Conservation (phyloP, 2,113 vertebrate species). For the Corvus hawaiiensis region DNA sequence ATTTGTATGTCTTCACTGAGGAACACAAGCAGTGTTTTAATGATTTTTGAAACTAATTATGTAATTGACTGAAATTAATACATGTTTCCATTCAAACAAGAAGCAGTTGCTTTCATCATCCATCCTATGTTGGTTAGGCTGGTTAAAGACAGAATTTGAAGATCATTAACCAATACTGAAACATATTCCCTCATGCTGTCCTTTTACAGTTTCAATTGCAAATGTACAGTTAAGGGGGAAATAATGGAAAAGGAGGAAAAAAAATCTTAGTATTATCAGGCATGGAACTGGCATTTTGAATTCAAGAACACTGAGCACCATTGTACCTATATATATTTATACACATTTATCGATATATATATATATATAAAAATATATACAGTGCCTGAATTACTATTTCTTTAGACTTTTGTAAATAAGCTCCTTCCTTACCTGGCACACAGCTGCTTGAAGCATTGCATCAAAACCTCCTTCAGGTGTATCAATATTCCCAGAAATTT, state of each 20-base stretch:
- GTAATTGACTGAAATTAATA: neutral
- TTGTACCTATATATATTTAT: neutral
- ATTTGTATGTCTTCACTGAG: neutral
- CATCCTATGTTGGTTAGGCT: neutral
- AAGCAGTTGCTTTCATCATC: neutral
- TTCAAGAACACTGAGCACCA: neutral
- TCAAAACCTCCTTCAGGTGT: conserved; percentile 96
- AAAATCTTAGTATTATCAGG: neutral
- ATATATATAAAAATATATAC: neutral
- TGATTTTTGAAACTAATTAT: neutral
- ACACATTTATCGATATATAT: no score
- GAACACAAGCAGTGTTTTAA: neutral
- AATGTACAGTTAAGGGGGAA: neutral
- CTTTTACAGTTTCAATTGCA: neutral
- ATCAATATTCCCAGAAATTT: conserved; percentile 96
- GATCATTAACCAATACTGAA: neutral
- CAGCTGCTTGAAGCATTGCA: conserved; percentile 93
- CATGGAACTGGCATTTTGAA: neutral
- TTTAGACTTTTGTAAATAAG: neutral
- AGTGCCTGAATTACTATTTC: neutral
- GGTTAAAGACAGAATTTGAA: neutral
- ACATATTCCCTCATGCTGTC: neutral
- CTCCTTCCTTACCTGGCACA: conserved; percentile 86
- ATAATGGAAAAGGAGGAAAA: neutral
- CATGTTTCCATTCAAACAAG: neutral